Base-by-base conservation (phyloP, 2,113 vertebrate genomes). In the Zootoca vivipara region DNA sequence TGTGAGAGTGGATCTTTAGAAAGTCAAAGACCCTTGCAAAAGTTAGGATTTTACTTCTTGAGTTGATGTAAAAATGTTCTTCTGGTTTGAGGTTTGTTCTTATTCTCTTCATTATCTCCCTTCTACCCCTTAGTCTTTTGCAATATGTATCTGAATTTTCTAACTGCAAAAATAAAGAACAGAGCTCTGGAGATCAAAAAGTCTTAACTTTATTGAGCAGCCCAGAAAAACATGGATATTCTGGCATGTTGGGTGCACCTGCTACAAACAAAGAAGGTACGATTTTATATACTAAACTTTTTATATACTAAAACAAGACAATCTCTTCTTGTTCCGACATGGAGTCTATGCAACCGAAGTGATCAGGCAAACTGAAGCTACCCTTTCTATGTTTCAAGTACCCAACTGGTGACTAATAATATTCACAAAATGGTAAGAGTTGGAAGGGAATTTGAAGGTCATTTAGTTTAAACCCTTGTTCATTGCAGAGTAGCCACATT, bases 231-330 rank as follows among this genome's bases (percentile, higher is more conserved):
- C 89, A 83, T 6, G 79, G 90, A 70, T 95, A 96, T 94, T 89
- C 93, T 79, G 94, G 94, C 90, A 96, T 90, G 0, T 73, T 97
- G 69, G 97, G 97, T 90, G 98, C 97, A 72, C 98, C 98, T 90
- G 97, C 98, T 88, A 88, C 94, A 86, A 96, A 98, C 90, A 98
- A 96, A 96, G 97, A 98, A 90, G 98, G 98, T 98, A 95, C 79
- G 90, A 46, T 72, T 18, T 28, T 86, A 90, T 3, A 0, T 58
- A 18, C 33, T 64, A 24, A 0, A 58, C 65, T 22, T 26, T 5
- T 26, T 77, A 26, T 77, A 22, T 78, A 46, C 46, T 52, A 52
- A 52, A 15, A 62, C 18, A 20, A 62, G 58, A 20, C 1, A 18
- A 62, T 62, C 58, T 5, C 16, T 62, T 16, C 58, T 62, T 15